Base-by-base conservation (phyloP, 2,888 invertebrate genomes). In the Cryptus viduatorius region DNA sequence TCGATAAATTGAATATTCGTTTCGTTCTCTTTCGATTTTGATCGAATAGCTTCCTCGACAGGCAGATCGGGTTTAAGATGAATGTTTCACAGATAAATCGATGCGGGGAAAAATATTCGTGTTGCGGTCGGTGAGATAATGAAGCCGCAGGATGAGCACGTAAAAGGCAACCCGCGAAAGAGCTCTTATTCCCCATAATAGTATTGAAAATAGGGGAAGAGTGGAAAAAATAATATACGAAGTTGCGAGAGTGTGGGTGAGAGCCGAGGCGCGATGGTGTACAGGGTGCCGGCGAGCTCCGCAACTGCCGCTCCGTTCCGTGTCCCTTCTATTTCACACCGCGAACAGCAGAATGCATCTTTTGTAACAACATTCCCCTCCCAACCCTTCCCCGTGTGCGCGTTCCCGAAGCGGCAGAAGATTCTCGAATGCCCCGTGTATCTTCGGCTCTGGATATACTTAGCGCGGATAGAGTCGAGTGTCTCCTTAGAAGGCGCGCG, bases 111-210 rank as follows among this genome's bases (percentile, higher is more conserved):
- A 59, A 80, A 72, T 83, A 79, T 79, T 37, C 71, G 71, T 76
- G 71, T 77, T 83, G 83, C 72, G 79, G 79, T 83, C 61, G 73
- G 75, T 79, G 75, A 79, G 79, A 83, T 83, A 83, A 83, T 83
- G 83, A 83, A 83, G 83, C 83, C 76, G 76, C 83, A 75, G 77
- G 83, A 76, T 56, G 72, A 8, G 75, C 79, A 69, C 42, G 59
- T 46, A 71, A 68, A 37, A 78, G 71, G 71, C 77, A 71, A 46
- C 59, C 65, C 8, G 37, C 37, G 37, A 29, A n/a, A 59, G 56
- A 53, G 44, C 56, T 68, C 77, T 56, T 77, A 31, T 59, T 59
- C 77, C 48, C 64, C 53, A 24, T 50, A 76, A 65, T 53, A 65
- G 65, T 53, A 75, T 75, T 44, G 29, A 76, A 65, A 76, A 76